These are phyloP conservation scores for Bilobella aurantiaca DNA, from an alignment of 1,140 invertebrate species.

Conservation along the genomic window DNA sequence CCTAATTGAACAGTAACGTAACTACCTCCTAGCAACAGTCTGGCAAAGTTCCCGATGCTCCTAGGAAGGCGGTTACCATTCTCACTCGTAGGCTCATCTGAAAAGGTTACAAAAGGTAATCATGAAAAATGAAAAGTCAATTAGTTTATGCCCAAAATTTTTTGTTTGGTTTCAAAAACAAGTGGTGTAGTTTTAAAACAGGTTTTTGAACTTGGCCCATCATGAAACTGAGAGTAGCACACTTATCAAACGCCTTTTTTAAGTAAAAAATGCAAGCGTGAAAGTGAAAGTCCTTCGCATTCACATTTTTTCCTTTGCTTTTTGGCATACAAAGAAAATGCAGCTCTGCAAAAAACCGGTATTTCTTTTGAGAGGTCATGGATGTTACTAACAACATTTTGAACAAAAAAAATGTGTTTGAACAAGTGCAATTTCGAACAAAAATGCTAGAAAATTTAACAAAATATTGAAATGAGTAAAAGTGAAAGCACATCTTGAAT, in stretches of 20 bases:
- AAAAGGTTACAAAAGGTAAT: not conserved
- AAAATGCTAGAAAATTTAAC: not conserved
- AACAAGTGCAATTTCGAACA: not conserved
- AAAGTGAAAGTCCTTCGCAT: no score
- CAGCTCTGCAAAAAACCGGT: not conserved
- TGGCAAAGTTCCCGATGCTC: constrained; percentile 29
- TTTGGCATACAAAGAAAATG: not conserved
- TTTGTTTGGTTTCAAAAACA: not conserved
- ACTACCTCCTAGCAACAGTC: constrained; percentile 33
- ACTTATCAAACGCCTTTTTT: no score
- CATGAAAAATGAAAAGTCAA: no score
- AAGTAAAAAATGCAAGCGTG: not conserved
- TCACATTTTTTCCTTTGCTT: not conserved
- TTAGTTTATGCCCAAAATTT: no score
- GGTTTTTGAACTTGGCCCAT: not conserved
- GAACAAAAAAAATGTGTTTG: not conserved
- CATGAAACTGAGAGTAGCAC: not conserved
- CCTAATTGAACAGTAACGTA: constrained; percentile 22
- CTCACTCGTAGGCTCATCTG: not conserved
- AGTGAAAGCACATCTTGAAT: not conserved
- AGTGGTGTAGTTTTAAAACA: not conserved
- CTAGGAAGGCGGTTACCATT: constrained; percentile 5
- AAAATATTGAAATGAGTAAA: not conserved
- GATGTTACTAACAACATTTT: not conserved
- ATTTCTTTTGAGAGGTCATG: not conserved